These are phyloP conservation scores for Actinia tenebrosa DNA, from an alignment of 64 coral and sea anemone species.

Conservation along the genomic window DNA sequence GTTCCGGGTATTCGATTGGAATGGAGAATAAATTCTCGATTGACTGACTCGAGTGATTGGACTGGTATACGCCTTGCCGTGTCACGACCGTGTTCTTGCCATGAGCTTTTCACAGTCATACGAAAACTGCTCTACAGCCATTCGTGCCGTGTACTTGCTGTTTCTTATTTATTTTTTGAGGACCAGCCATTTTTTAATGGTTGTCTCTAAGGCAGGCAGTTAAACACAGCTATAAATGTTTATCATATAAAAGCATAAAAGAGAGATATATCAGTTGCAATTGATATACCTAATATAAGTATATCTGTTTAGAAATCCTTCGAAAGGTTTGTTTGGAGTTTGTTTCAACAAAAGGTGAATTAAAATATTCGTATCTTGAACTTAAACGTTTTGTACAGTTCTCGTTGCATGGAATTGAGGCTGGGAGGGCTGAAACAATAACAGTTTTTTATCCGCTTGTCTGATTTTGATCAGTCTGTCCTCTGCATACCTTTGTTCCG, in stretches of 20 bases:
- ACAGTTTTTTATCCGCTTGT: too few species aligned
- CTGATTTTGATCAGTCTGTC: neutral
- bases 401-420: neutral
- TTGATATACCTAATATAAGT: neutral
- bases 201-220: neutral
- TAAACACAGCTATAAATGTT: neutral
- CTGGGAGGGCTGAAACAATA: neutral
- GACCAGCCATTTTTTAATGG: neutral
- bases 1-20: too few species aligned
- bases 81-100: too few species aligned
- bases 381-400: neutral
- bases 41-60: too few species aligned
- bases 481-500: neutral
- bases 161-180: neutral
- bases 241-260: neutral
- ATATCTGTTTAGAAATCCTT: neutral
- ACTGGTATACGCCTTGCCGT: too few species aligned
- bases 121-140: too few species aligned
- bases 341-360: neutral
- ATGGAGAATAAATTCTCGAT: too few species aligned
- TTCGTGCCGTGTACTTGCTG: neutral
- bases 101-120: too few species aligned
- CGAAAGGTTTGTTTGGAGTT: neutral
- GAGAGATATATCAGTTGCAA: neutral
- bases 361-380: neutral